Percentiles rank a stretch among this genome's conserved stretches.
Conservation (phyloP, 2,888 invertebrate species). For the Bembecia ichneumoniformis region DNA sequence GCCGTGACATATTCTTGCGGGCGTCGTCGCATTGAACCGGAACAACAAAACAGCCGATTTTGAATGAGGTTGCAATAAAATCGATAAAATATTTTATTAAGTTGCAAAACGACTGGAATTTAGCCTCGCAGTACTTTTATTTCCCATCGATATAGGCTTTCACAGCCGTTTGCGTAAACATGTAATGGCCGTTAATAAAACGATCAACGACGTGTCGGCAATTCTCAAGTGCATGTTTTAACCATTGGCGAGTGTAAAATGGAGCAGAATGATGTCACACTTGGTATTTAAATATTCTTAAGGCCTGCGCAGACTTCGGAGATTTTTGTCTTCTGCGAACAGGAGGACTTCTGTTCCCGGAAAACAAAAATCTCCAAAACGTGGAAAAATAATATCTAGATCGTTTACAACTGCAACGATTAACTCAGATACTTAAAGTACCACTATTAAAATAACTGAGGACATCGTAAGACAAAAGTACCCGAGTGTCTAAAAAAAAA, state of each 20-base stretch:
- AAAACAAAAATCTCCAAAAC: too few relatives aligned
- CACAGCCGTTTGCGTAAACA: neutral
- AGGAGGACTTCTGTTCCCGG: too few relatives aligned
- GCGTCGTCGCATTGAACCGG: neutral
- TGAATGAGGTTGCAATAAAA: slow-evolving; percentile 13
- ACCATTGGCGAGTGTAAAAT: neutral
- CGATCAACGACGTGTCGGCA: neutral
- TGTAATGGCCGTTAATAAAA: neutral
- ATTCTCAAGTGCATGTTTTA: neutral
- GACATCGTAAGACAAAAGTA: too few relatives aligned
- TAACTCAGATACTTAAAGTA: too few relatives aligned
- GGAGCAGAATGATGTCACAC: neutral
- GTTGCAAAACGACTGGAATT: neutral
- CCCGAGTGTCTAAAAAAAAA: too few relatives aligned
- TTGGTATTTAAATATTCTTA: too few relatives aligned
- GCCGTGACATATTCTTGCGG: slow-evolving; percentile 9
- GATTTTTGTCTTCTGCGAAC: too few relatives aligned
- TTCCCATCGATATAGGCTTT: neutral
- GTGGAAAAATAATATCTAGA: too few relatives aligned
- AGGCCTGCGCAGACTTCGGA: too few relatives aligned
- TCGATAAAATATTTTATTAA: slow-evolving; percentile 15
- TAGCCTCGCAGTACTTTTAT: neutral
- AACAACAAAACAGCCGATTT: neutral
- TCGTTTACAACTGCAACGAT: too few relatives aligned
- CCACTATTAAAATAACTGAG: too few relatives aligned